phyloP scores from a whole-genome alignment of 2,797 vertebrate genomes.

The Sciaenops ocellatus region DNA sequence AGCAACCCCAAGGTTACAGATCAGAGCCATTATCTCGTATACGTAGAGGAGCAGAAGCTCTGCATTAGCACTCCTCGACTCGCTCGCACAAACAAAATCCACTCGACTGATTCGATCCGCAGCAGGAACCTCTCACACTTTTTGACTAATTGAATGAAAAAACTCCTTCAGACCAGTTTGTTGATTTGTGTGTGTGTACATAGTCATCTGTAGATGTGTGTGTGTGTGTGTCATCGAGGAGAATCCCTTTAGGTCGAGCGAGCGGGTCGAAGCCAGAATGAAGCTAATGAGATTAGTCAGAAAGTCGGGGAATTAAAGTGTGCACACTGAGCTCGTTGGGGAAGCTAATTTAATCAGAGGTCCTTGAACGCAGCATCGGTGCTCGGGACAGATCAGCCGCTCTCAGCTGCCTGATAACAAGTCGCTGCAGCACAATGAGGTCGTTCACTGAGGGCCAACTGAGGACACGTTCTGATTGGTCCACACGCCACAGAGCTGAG shows the following conservation, averaged over 20 bases:
- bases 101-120: slow-evolving; percentile 1
- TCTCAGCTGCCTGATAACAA: slow-evolving; percentile 33
- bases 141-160: slow-evolving; percentile 26
- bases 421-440: slow-evolving; percentile 17
- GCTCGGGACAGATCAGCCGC: slow-evolving; percentile 50
- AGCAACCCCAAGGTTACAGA: slow-evolving; percentile 14
- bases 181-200: background rate
- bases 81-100: background rate
- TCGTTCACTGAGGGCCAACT: slow-evolving; percentile 10
- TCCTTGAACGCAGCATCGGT: slow-evolving; percentile 29
- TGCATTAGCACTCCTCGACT: background rate
- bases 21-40: background rate
- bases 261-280: slow-evolving; percentile 27
- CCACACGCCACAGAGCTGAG: background rate
- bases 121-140: background rate
- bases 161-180: background rate
- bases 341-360: slow-evolving; percentile 62
- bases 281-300: slow-evolving; percentile 64
- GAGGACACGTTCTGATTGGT: slow-evolving; percentile 20
- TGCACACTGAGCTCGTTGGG: slow-evolving; percentile 53
- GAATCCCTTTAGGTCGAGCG: slow-evolving; percentile 49
- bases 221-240: background rate
- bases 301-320: slow-evolving; percentile 66
- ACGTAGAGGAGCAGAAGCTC: background rate
- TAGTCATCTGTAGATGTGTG: background rate